Base-by-base conservation (phyloP, 1,140 invertebrate genomes). In the Pararge aegeria region DNA sequence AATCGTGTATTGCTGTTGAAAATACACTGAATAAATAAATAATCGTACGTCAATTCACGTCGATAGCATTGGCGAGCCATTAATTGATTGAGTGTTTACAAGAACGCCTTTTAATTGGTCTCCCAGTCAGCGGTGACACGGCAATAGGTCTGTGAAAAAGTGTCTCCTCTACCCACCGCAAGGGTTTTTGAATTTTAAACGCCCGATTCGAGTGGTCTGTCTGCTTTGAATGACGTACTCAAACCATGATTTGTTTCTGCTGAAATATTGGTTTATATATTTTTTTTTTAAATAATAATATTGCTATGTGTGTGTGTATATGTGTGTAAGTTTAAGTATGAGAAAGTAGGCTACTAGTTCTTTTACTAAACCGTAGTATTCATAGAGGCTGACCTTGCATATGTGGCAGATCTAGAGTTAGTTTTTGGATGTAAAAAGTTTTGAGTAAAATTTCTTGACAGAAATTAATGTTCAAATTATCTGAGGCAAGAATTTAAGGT, bases 161-260 rank as follows among this genome's bases (percentile, higher is more conserved):
- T 71, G 73, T 70, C 68, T 68, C 70, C 68, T 68, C 70, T 70
- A 56, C 72, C 56, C 61, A 68, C 70, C 65, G 66, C 55, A 60
- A 80, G 73, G 46, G 66, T 73, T 66, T 75, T 79, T 86, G 71
- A 86, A 86, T 82, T 82, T 83, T 82, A 80, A 85, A 78, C 66
- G 66, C 48, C 42, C 15, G 61, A 57, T 61, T 77, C 66, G 57
- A 78, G 71, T 63, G 73, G 58, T 80, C 66, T 68, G 74, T 73
- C 70, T 73, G 72, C 55, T 38, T 56, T 53, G 44, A 61, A 61
- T 54, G 50, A 16, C 44, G 34, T 29, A 20, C 51, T 54, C 18
- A n/a, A 40, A 20, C 13, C 19, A 10, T 20, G 34, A 42, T 30
- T 30, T 52, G 37, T 40, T 49, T 51, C 19, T 57, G 12, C 15